A percentile compares a stretch with the other conserved stretches of the same genome.
Evolutionary conservation across 1,140 invertebrate species (phyloP).

Genomic region (Sitophilus oryzae): DNA sequence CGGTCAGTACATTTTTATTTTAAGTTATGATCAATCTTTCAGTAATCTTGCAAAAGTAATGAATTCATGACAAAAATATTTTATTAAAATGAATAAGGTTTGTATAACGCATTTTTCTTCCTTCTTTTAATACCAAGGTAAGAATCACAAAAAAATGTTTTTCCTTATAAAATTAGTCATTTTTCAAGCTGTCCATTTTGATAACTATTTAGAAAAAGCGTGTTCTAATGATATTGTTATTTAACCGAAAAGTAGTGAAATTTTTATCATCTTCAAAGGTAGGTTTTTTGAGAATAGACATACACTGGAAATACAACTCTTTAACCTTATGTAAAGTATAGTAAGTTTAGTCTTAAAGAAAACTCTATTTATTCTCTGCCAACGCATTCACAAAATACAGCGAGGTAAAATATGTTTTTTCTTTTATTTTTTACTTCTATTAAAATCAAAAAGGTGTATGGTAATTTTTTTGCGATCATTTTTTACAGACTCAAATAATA

Average conservation of each 20-base stretch:
- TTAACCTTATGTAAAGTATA: constrained; percentile 6
- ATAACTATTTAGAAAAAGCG: no score
- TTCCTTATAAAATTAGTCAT: neutral
- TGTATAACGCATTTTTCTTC: constrained; percentile 8
- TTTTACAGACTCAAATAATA: constrained; percentile 6
- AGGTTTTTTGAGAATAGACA: constrained; percentile 7
- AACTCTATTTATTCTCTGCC: constrained; percentile 8
- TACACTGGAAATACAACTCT: constrained; percentile 3
- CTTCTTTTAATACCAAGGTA: constrained; percentile 11
- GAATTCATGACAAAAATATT: neutral
- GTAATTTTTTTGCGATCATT: constrained; percentile 11
- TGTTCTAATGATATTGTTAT: constrained; percentile 20
- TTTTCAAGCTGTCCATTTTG: neutral
- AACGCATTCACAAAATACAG: constrained; percentile 11
- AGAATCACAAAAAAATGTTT: neutral
- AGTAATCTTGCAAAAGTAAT: no score
- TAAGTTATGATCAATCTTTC: no score
- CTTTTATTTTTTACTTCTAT: neutral
- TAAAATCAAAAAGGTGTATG: constrained; percentile 20
- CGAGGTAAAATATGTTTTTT: constrained; percentile 18
- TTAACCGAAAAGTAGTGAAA: constrained; percentile 11
- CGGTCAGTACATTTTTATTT: no score
- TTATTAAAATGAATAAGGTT: constrained; percentile 7
- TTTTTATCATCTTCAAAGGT: constrained; percentile 17
- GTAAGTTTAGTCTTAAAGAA: constrained; percentile 1